A percentile compares a stretch with the other conserved stretches of the same genome.
These are phyloP conservation scores for Batillaria attramentaria DNA, from an alignment of 1,140 invertebrate genomes.

Conservation along the genomic window DNA sequence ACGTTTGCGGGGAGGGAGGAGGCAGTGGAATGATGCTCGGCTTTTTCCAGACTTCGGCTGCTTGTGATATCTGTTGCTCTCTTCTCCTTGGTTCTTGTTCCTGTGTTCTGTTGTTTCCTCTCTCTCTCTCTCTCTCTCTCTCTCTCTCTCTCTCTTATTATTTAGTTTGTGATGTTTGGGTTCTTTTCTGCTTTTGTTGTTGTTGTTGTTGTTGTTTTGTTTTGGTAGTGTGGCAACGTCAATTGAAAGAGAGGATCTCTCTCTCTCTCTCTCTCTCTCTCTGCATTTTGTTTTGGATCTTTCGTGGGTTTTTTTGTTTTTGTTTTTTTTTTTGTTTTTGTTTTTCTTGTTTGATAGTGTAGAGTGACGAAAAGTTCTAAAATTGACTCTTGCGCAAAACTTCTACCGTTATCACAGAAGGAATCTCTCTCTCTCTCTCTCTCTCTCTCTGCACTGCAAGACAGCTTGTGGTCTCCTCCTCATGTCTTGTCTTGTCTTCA, in stretches of 20 bases:
- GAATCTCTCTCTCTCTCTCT: too few relatives aligned
- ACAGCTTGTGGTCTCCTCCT: too few relatives aligned
- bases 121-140: slow-evolving; percentile 15
- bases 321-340: not conserved
- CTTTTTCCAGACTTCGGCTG: too few relatives aligned
- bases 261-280: not conserved
- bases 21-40: not conserved
- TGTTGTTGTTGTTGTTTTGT: too few relatives aligned
- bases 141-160: not conserved
- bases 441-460: too few relatives aligned
- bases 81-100: not conserved
- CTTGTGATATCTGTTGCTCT: not conserved
- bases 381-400: too few relatives aligned
- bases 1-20: not conserved
- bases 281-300: not conserved
- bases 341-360: too few relatives aligned
- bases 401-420: too few relatives aligned
- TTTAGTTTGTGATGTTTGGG: not conserved
- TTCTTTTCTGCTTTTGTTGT: not conserved
- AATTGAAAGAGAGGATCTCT: too few relatives aligned
- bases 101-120: not conserved
- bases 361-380: too few relatives aligned
- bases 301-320: not conserved
- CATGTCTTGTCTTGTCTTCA: too few relatives aligned
- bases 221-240: too few relatives aligned